These are phyloP conservation scores for Sebastes jordani DNA, from an alignment of 2,797 vertebrate genomes.

Conservation along the genomic window DNA sequence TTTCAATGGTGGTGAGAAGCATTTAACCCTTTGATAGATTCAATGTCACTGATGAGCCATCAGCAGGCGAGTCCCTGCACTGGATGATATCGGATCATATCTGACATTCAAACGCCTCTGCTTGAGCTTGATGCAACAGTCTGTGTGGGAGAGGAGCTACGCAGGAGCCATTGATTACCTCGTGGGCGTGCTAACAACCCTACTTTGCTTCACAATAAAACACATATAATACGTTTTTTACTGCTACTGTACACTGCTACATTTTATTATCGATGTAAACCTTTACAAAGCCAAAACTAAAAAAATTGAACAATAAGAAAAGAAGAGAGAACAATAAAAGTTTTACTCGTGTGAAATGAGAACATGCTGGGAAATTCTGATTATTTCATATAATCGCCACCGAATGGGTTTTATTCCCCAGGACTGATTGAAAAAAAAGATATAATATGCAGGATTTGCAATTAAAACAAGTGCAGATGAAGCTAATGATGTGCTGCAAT, in stretches of 20 bases:
- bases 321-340: not conserved
- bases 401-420: not conserved
- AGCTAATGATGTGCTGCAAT: not conserved
- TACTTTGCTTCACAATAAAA: conserved; percentile 38
- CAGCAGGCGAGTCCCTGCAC: conserved; percentile 29
- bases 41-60: conserved; percentile 39
- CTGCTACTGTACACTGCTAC: not conserved
- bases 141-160: conserved; percentile 56
- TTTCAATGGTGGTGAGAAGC: not conserved
- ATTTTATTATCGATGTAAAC: not conserved
- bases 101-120: conserved; percentile 68
- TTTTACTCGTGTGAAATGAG: not conserved
- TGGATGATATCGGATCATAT: conserved; percentile 45
- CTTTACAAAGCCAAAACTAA: not conserved
- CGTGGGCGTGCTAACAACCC: conserved; percentile 56
- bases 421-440: not conserved
- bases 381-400: too few relatives aligned
- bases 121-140: conserved; percentile 37
- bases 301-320: not conserved
- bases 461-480: not conserved
- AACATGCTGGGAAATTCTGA: not conserved
- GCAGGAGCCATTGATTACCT: conserved; percentile 63
- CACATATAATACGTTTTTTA: not conserved
- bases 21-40: conserved; percentile 26
- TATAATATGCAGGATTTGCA: not conserved